Conservation (phyloP, 2,113 vertebrate species). For the Thalassoma bifasciatum region DNA sequence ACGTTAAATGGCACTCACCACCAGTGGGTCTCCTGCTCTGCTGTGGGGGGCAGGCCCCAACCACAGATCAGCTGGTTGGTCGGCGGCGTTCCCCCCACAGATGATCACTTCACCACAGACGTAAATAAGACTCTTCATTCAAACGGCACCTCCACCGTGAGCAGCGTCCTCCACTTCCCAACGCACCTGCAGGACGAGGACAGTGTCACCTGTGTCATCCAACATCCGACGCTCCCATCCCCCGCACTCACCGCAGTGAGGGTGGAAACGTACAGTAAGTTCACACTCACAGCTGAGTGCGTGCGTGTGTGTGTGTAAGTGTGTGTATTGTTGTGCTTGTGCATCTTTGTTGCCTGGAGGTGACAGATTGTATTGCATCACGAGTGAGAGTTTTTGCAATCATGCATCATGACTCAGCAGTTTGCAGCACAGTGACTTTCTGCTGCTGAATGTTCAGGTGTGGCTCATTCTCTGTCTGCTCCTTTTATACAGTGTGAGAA, state of each 20-base stretch:
- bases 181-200: conserved; percentile 75
- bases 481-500: conserved; percentile 48
- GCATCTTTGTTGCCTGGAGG: neutral
- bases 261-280: conserved; percentile 74
- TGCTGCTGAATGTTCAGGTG: conserved; percentile 29
- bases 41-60: conserved; percentile 60
- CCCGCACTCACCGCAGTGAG: conserved; percentile 45
- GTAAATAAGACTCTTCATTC: conserved; percentile 22
- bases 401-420: conserved; percentile 60
- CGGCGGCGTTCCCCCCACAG: conserved; percentile 24
- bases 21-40: conserved; percentile 76
- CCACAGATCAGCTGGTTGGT: conserved; percentile 76
- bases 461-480: conserved; percentile 45
- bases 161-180: conserved; percentile 75
- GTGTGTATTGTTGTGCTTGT: neutral
- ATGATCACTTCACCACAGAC: conserved; percentile 41
- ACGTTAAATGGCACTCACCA: conserved; percentile 65
- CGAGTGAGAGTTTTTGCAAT: conserved; percentile 26
- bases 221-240: conserved; percentile 67
- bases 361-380: conserved; percentile 35
- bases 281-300: neutral
- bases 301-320: neutral
- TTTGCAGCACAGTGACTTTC: conserved; percentile 48
- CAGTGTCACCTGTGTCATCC: conserved; percentile 69
- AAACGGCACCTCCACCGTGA: conserved; percentile 70